Evolutionary conservation across 1,140 invertebrate species (phyloP).

Genomic region (Drosophila sucinea): DNA sequence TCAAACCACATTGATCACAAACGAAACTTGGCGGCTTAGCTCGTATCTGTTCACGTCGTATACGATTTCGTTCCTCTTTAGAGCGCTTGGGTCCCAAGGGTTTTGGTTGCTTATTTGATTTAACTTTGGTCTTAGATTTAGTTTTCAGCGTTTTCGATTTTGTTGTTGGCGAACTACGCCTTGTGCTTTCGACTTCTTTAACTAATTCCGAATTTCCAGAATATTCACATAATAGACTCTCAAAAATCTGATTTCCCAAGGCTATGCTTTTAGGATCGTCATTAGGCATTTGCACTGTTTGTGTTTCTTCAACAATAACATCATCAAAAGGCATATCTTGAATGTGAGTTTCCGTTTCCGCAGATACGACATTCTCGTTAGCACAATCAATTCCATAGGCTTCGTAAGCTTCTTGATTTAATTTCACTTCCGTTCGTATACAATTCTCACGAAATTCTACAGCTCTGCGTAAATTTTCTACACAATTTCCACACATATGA

Average conservation of each 20-base stretch:
- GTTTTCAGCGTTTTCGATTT: not conserved
- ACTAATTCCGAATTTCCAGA: constrained; percentile 14
- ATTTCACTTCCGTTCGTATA: constrained; percentile 44
- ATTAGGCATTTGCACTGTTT: not conserved
- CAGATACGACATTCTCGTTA: not conserved
- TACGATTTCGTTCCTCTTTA: constrained; percentile 51
- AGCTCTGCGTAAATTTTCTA: constrained; percentile 34
- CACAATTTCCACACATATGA: constrained; percentile 47
- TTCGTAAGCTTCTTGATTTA: constrained; percentile 13
- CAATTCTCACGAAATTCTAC: constrained; percentile 64
- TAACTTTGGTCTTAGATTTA: not conserved
- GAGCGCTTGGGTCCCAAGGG: constrained; percentile 29
- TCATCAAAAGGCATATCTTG: not conserved
- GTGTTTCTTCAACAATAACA: constrained; percentile 1
- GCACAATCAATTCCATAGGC: constrained; percentile 13
- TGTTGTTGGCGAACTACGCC: not conserved
- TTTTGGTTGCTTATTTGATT: not conserved
- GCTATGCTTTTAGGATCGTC: constrained; percentile 34
- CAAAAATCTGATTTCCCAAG: constrained; percentile 44
- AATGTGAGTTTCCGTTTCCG: not conserved
- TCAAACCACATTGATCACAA: constrained; percentile 64
- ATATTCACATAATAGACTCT: constrained; percentile 45
- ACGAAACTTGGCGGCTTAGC: constrained; percentile 50
- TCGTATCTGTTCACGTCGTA: constrained; percentile 58
- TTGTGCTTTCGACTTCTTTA: constrained; percentile 2